A percentile compares a stretch with the other conserved stretches of the same genome.
phyloP scores from a whole-genome alignment of 2,888 invertebrate genomes.

The Mactromeris polynyma region DNA sequence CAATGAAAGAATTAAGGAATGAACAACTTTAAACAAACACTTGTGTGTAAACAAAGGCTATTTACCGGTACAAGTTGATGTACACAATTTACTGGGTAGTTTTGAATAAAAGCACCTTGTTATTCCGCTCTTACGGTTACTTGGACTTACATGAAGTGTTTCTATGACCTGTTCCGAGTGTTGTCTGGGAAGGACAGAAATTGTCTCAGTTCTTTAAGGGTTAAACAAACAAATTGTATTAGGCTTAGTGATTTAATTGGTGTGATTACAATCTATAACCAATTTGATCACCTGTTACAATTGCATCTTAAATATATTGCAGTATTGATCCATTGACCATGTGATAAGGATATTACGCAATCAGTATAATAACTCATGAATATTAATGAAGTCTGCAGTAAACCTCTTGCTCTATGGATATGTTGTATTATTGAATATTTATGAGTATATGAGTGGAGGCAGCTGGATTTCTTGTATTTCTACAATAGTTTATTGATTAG shows the following conservation, averaged over 20 bases:
- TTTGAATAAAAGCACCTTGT: neutral
- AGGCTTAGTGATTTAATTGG: neutral
- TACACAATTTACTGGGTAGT: no score
- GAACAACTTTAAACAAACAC: neutral
- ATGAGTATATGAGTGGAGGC: constrained; percentile 18
- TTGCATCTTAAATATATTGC: neutral
- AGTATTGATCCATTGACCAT: constrained; percentile 36
- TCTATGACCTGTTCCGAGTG: neutral
- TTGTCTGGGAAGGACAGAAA: neutral
- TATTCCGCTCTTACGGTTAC: neutral
- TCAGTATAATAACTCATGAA: constrained; percentile 24
- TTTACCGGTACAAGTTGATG: no score
- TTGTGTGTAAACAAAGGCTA: neutral
- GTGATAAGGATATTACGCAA: constrained; percentile 38
- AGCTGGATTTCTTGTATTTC: constrained; percentile 29
- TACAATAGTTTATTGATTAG: constrained; percentile 55
- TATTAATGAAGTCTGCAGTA: constrained; percentile 33
- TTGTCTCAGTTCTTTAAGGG: neutral
- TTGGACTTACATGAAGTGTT: neutral
- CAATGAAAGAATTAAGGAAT: neutral
- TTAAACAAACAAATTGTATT: neutral
- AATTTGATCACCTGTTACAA: constrained; percentile 26
- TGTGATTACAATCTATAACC: constrained; percentile 25
- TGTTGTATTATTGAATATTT: constrained; percentile 33
- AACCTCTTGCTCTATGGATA: constrained; percentile 1